Evolutionary conservation across 2,113 vertebrate genomes (phyloP).

Genomic region (Climacteris rufus): DNA sequence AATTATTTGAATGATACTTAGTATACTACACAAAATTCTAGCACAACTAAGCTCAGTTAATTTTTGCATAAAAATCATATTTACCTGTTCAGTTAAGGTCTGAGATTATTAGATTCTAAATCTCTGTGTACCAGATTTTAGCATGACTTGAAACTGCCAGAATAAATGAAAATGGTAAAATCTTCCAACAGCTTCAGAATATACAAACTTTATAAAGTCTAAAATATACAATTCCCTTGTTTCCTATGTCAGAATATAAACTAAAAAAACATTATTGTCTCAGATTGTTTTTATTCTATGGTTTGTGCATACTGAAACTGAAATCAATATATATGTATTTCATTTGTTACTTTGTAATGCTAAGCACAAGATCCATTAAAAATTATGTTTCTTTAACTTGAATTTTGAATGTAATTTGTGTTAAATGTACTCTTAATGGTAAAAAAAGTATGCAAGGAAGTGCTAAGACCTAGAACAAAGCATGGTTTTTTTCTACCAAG

Average conservation of each 20-base stretch:
- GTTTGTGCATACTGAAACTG: neutral
- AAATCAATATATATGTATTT: neutral
- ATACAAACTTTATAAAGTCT: neutral
- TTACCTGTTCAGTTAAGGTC: neutral
- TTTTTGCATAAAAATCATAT: neutral
- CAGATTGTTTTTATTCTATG: neutral
- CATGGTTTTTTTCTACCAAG: neutral
- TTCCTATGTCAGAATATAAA: neutral
- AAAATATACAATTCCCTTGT: neutral
- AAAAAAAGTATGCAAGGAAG: neutral
- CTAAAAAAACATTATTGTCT: neutral
- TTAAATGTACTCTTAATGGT: neutral
- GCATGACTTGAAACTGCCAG: neutral
- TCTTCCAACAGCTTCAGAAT: neutral
- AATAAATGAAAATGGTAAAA: neutral
- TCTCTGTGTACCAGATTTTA: neutral
- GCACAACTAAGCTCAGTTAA: neutral
- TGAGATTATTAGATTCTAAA: neutral
- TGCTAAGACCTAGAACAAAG: neutral
- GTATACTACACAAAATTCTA: neutral
- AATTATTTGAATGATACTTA: neutral
- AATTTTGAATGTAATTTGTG: neutral
- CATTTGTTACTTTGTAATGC: neutral
- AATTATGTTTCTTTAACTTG: neutral
- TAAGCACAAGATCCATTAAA: conserved; percentile 2